Evolutionary conservation across 2,113 vertebrate species (phyloP), one percentile per base, ranked within the genome.

Genomic region (Macquaria australasica): DNA sequence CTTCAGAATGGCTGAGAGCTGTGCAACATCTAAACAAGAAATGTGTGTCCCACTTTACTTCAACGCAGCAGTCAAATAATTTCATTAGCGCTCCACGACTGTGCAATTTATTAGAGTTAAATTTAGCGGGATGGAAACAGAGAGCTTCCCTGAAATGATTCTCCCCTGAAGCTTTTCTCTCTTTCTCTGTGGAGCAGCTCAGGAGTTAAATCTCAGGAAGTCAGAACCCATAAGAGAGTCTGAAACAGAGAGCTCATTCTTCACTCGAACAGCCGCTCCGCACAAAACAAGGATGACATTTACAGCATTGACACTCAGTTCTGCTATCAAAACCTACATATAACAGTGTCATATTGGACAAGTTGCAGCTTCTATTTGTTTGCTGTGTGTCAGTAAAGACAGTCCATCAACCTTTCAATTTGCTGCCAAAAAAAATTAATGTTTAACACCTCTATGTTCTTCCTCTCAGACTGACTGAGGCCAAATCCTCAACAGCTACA

Each of bases 11-110:
- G n/a, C 75, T 63, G 39, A 66, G 23, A n/a, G 67, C 43, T 66
- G 41, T 50, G 68, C 67, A 50, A 59, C 68, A 79, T 59, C 60
- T 55, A 55, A 76, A 84, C 75, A 73, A 73, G 28, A 66, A 51
- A 14, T 43, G 45, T 62, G 81, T 72, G 67, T 63, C 67, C 81
- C 48, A 83, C 73, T 83, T 83, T 55, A 43, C 66, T 69, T 53
- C 71, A 41, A 18, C 3, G 20, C 62, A 68, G 70, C 62, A 60
- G 25, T n/a, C 50, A 48, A 34, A 71, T 56, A 9, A 66, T 34
- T 73, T 28, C 39, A 77, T 77, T 34, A 64, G 58, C 8, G 15
- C 51, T 59, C 50, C 41, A 28, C 8, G 0, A 63, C 34, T 12
- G 81, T 53, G 79, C 14, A 10, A 53, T 63, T 66, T 39, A 55